Evolutionary conservation across 2,113 vertebrate species (phyloP).

Genomic region (Dasyornis broadbenti): DNA sequence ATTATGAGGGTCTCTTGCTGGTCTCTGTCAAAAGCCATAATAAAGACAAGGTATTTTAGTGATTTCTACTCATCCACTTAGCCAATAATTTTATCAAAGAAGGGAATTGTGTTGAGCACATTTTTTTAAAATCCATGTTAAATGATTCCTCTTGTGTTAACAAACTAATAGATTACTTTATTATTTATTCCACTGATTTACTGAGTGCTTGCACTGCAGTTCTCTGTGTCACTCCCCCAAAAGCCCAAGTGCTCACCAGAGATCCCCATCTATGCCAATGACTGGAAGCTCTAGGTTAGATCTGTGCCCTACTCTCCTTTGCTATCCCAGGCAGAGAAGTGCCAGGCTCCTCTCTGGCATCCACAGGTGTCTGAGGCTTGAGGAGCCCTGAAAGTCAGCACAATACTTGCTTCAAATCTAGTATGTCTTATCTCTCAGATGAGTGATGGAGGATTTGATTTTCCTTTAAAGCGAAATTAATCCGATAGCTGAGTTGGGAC

Average conservation of each 20-base stretch:
- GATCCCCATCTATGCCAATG: rapidly evolving
- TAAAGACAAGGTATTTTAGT: neutral
- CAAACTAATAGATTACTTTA: neutral
- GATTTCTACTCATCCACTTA: neutral
- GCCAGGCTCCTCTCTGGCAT: neutral
- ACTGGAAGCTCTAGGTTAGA: neutral
- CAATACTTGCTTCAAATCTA: neutral
- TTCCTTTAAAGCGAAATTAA: neutral
- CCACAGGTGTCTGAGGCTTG: neutral
- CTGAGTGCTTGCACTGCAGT: neutral
- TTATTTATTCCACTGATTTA: neutral
- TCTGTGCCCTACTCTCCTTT: neutral
- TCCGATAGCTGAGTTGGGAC: neutral
- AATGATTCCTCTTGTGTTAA: neutral
- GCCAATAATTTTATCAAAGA: neutral
- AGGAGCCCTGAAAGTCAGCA: neutral
- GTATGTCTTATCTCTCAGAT: neutral
- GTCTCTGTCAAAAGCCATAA: neutral
- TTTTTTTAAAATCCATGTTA: neutral
- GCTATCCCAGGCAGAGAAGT: neutral
- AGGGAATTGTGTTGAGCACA: neutral
- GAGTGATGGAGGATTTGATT: neutral
- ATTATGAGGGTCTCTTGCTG: neutral
- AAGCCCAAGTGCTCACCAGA: neutral
- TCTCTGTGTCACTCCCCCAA: neutral